Percentiles rank a stretch among this genome's conserved stretches.
These are phyloP conservation scores for Podiceps cristatus DNA, from an alignment of 2,113 vertebrate species.

Conservation along the genomic window DNA sequence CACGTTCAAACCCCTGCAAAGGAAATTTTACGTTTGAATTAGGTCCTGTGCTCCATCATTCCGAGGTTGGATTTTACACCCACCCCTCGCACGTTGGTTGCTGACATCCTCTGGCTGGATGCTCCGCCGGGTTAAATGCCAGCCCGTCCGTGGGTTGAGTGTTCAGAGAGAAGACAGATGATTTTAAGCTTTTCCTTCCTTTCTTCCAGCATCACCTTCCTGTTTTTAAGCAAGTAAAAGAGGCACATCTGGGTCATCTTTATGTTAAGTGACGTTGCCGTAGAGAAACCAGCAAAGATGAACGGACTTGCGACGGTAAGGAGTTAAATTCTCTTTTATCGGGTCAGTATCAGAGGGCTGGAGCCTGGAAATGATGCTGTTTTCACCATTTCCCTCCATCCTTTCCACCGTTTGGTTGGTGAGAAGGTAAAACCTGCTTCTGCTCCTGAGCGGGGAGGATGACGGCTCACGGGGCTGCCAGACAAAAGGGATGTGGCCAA, in stretches of 20 bases:
- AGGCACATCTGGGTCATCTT: neutral
- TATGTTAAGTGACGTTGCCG: accelerated
- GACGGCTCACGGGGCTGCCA: accelerated
- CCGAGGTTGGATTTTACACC: neutral
- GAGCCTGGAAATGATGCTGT: neutral
- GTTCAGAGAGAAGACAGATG: neutral
- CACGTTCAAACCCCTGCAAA: neutral
- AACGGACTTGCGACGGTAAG: accelerated
- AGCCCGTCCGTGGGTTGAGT: accelerated
- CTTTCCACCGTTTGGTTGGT: neutral
- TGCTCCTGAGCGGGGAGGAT: neutral
- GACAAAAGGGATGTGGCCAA: neutral
- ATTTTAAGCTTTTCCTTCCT: neutral
- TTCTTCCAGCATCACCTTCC: neutral
- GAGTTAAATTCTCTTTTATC: neutral
- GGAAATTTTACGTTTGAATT: neutral
- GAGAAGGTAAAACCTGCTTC: neutral
- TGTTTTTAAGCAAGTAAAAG: neutral
- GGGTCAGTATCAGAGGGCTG: neutral
- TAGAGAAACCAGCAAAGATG: neutral
- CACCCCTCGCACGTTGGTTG: accelerated
- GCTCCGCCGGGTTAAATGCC: neutral
- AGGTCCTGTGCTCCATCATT: neutral
- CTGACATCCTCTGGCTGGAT: accelerated
- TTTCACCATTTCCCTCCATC: neutral